Evolutionary conservation across 1,140 invertebrate species (phyloP), one percentile per base, ranked within the genome.

Genomic region (Drosophila murphyi): DNA sequence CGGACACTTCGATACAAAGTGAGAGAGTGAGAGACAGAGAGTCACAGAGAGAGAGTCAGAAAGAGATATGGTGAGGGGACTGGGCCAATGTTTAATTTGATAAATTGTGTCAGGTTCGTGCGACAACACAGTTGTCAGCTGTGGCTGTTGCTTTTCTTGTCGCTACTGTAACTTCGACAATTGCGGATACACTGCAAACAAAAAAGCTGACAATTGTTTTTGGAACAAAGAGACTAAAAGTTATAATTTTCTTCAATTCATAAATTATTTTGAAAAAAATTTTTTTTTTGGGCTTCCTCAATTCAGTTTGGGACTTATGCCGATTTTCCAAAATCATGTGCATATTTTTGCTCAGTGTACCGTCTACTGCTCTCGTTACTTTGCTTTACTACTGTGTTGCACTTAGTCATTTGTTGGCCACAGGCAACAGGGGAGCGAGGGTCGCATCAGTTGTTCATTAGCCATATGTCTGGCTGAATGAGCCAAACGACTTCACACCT

Each of bases 91-190:
- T 83, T 83, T 87, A 87, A 89, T 87, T 87, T 88, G 83, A 88
- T 89, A 88, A 88, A 88, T 88, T 88, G 80, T 72, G 64, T 57
- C 73, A 63, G 69, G 77, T 78, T 78, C 85, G 83, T 89, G 85
- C 77, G 64, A 80, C 76, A 89, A 85, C 88, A 83, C 85, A 87
- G 83, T 89, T 87, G 83, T 88, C 77, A 80, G 80, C 59, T 80
- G 76, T 63, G 39, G 45, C 35, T 51, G 12, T 45, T 61, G 61
- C 35, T 20, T 7, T 28, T 7, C 6, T 37, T 10, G 34, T 29
- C 47, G 6, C 28, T 32, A 20, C 20, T 20, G 20, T 20, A 20
- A 20, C 20, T 20, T 20, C 1, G 20, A 1, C 20, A 20, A 20
- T 20, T 20, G 20, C 1, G 1, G 20, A 8, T 20, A 34, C 62